Base-by-base conservation (phyloP, 1,140 invertebrate species). In the Dreissena rostriformis region DNA sequence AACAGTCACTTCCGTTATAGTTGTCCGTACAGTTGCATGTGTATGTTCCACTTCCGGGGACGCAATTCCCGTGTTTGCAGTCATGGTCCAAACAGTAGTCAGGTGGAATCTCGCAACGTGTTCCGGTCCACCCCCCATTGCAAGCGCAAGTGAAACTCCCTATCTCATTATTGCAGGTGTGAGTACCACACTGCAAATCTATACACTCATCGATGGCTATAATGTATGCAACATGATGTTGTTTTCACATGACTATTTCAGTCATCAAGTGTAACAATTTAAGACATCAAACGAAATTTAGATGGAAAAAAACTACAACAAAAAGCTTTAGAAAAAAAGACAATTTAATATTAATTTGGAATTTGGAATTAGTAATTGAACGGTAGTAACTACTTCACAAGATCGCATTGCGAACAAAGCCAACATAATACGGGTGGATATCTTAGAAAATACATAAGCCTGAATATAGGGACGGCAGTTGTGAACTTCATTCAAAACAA, bases 1-100 rank as follows among this genome's bases (percentile, higher is more conserved):
- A 71, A 75, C 80, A 82, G 29, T 68, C 68, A 10, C 49, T 75
- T 22, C 80, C 80, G 4, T 11, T 55, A 11, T 67, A 68, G 19
- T 57, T 2, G 2, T 39, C 11, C 4, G 67, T 51, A 67, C 72
- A 82, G 24, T 10, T 61, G 55, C 80, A 82, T 5, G 71, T 28
- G 65, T 82, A 82, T 22, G 51, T 82, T 6, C 29, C 22, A 15
- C 19, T 24, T 52, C 63, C 63, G 55, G 19, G 74, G 7, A n/a
- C n/a, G 57, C 80, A 82, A 15, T 61, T 82, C 22, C 70, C 72
- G 29, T 53, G 57, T 74, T 82, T 75, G 66, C 80, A 82, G 15
- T 39, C 61, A 65, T 75, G 66, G 15, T 57, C 24, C 19, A 39
- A 57, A 61, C 80, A 82, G 49, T 67, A 75, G 53, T 82, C 61